phyloP scores from a whole-genome alignment of 2,113 vertebrate species.

The Gallinago media region DNA sequence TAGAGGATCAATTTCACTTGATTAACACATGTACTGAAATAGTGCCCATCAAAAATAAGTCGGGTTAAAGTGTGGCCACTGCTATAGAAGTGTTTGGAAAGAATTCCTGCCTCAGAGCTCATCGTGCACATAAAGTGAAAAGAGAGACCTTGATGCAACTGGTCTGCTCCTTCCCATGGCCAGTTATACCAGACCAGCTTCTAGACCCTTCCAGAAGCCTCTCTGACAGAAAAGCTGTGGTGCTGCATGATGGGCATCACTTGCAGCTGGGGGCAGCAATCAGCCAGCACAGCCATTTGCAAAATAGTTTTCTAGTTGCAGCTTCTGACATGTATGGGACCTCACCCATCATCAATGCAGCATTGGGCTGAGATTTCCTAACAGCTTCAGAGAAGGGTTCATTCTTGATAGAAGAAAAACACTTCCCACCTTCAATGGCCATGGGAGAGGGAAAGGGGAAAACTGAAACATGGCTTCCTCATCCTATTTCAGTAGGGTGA shows the following conservation, averaged over 20 bases:
- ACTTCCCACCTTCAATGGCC: background rate
- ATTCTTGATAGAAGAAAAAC: background rate
- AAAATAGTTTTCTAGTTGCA: background rate
- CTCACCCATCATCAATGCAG: background rate
- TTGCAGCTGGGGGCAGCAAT: background rate
- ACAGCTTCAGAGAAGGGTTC: background rate
- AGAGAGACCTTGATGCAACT: rapidly evolving
- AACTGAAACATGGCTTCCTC: rapidly evolving
- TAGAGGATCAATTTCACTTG: background rate
- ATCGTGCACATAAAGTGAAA: rapidly evolving
- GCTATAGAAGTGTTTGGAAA: background rate
- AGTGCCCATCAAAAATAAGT: background rate
- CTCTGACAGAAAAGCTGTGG: background rate
- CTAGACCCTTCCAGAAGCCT: background rate
- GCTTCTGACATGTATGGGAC: background rate
- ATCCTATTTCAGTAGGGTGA: background rate
- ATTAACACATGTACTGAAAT: background rate
- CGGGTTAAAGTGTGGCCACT: background rate
- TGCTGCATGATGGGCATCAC: background rate
- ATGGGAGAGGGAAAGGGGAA: background rate
- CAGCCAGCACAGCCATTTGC: background rate
- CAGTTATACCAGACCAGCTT: background rate
- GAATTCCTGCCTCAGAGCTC: background rate
- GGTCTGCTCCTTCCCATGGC: background rate
- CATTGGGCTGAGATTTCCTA: background rate